Base-by-base conservation (phyloP, 1,140 invertebrate species). In the Polyergus mexicanus region DNA sequence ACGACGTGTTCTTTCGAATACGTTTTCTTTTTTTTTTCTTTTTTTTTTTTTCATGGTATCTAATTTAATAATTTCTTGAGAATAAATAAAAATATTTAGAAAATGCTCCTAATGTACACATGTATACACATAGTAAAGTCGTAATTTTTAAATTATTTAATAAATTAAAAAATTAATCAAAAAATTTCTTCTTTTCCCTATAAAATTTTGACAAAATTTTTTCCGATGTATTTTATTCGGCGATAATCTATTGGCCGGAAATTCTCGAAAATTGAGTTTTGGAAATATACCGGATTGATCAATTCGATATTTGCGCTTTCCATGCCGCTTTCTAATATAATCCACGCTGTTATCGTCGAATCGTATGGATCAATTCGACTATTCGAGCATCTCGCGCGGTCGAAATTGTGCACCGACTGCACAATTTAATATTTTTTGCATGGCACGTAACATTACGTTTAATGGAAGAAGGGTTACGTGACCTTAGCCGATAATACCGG, bases 401-500 rank as follows among this genome's bases (percentile, higher is more conserved):
- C 54, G 58, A 72, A 83, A 83, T 38, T 44, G 54, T 72, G n/a
- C 25, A 81, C 13, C 78, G 38, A 38, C 38, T 72, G 68, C 25
- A 47, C n/a, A n/a, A n/a, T 83, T 72, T 72, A 62, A 47, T 71
- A 47, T 74, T 68, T 72, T 56, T 72, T 35, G 78, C 78, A 60
- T 35, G 35, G 41, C 78, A 8, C n/a, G n/a, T 83, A 74, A 83
- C 78, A 38, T 72, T 83, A 74, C 16, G 54, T n/a, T 74, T 74
- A 83, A 83, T 83, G 78, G 66, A 72, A n/a, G 56, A 72, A 74
- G 56, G 54, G 68, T 41, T 83, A 83, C 78, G 78, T 83, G 78
- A 83, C 68, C 68, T 19, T 74, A 54, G 66, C 54, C 56, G 78
- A 83, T 83, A 74, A 83, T 83, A 72, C 44, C 22, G 35, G 22